Evolutionary conservation across 2,888 invertebrate genomes (phyloP).

Genomic region (Brachypalpus laphriformis): DNA sequence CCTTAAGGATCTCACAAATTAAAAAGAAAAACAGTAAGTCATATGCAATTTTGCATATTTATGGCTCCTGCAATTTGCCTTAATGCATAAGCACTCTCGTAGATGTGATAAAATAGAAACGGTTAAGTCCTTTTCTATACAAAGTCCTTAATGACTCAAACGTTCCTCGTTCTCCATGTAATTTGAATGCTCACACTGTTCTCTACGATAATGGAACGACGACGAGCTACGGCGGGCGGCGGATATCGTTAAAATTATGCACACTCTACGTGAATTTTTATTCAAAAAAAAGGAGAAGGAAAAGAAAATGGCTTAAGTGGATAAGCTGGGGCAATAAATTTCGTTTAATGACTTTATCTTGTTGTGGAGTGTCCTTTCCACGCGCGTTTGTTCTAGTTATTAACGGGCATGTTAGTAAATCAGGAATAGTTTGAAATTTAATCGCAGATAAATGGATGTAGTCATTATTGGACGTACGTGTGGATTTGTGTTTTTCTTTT

Average conservation of each 20-base stretch:
- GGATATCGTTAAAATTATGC: conserved; percentile 14
- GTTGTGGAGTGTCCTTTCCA: conserved; percentile 25
- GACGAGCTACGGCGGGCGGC: neutral
- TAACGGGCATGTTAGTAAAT: conserved; percentile 13
- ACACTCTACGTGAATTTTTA: conserved; percentile 31
- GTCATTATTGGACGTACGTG: neutral
- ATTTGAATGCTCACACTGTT: conserved; percentile 40
- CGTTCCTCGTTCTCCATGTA: conserved; percentile 5
- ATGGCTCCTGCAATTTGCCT: conserved; percentile 8
- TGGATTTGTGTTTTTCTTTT: neutral
- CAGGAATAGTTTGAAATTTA: neutral
- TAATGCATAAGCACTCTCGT: neutral
- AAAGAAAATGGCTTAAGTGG: conserved; percentile 17
- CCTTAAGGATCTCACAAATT: too few relatives aligned
- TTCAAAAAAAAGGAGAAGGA: neutral
- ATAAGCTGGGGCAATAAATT: conserved; percentile 51
- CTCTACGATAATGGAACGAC: conserved; percentile 29
- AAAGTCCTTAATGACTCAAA: conserved; percentile 36
- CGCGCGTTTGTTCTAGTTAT: conserved; percentile 28
- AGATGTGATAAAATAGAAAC: conserved; percentile 1
- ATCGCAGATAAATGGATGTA: neutral
- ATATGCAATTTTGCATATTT: neutral
- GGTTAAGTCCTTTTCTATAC: conserved; percentile 1
- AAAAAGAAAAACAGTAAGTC: neutral
- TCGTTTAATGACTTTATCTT: conserved; percentile 52